phyloP scores from a whole-genome alignment of 2,888 invertebrate genomes.

The Tenthredo amoena region DNA sequence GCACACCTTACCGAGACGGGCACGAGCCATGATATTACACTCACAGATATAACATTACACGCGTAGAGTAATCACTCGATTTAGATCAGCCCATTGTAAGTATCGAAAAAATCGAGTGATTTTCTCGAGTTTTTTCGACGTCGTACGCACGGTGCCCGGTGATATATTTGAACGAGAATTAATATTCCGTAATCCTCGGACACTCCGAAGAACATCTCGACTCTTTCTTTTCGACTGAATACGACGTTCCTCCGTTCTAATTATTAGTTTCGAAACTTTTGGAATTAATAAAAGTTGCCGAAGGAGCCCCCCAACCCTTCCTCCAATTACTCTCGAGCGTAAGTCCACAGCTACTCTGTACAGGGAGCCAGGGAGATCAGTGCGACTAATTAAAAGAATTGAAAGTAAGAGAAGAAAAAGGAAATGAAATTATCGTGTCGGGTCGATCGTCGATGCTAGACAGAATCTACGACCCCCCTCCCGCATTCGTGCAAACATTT shows the following conservation, averaged over 20 bases:
- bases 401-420: neutral
- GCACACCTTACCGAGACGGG: slow-evolving; percentile 33
- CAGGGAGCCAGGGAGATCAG: neutral
- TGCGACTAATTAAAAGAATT: slow-evolving; percentile 3
- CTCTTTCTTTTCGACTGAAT: neutral
- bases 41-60: neutral
- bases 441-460: neutral
- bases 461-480: neutral
- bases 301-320: slow-evolving; percentile 5
- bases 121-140: neutral
- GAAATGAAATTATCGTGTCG: neutral
- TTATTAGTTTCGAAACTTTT: slow-evolving; percentile 75
- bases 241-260: slow-evolving; percentile 67
- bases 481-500: neutral
- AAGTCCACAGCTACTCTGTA: neutral
- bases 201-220: neutral
- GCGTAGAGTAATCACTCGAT: neutral
- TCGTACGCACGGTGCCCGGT: neutral
- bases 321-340: neutral
- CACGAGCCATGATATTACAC: slow-evolving; percentile 11
- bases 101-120: neutral
- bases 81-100: neutral
- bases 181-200: slow-evolving; percentile 6
- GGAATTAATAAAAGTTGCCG: slow-evolving; percentile 74
- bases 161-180: neutral